Evolutionary conservation across 2,113 vertebrate species (phyloP).

Genomic region (Anthoscopus minutus): DNA sequence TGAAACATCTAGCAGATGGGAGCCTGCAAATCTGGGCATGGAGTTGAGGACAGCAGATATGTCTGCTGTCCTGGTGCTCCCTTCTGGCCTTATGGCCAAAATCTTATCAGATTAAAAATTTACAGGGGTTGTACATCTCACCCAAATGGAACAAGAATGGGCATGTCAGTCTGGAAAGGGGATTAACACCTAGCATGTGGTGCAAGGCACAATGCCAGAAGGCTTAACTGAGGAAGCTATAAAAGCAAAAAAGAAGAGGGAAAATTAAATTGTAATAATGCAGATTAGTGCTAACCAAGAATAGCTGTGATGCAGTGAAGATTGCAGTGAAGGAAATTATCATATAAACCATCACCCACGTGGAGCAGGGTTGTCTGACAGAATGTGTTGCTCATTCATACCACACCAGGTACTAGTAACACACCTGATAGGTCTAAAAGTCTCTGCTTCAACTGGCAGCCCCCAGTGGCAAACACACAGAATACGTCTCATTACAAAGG

Average conservation of each 20-base stretch:
- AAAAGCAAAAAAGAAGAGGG: not conserved
- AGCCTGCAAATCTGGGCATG: not conserved
- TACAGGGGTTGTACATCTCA: not conserved
- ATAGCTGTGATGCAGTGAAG: not conserved
- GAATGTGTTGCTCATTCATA: not conserved
- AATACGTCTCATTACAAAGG: not conserved
- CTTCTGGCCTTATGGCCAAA: not conserved
- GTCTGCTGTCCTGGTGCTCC: not conserved
- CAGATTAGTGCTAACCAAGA: conserved; percentile 4
- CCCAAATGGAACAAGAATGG: not conserved
- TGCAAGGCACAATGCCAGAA: not conserved
- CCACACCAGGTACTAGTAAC: not conserved
- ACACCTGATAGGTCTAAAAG: not conserved
- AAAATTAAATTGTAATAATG: conserved; percentile 5
- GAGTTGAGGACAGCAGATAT: not conserved
- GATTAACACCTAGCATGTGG: not conserved
- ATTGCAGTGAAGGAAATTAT: not conserved
- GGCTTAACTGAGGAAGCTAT: not conserved
- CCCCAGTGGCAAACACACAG: not conserved
- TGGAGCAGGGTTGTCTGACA: not conserved
- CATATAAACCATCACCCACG: not conserved
- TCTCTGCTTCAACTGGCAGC: not conserved
- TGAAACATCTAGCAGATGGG: not conserved
- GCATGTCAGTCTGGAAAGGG: not conserved
- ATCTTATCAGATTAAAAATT: not conserved